Evolutionary conservation across 2,113 vertebrate genomes (phyloP).

Genomic region (Muntiacus muntjak): DNA sequence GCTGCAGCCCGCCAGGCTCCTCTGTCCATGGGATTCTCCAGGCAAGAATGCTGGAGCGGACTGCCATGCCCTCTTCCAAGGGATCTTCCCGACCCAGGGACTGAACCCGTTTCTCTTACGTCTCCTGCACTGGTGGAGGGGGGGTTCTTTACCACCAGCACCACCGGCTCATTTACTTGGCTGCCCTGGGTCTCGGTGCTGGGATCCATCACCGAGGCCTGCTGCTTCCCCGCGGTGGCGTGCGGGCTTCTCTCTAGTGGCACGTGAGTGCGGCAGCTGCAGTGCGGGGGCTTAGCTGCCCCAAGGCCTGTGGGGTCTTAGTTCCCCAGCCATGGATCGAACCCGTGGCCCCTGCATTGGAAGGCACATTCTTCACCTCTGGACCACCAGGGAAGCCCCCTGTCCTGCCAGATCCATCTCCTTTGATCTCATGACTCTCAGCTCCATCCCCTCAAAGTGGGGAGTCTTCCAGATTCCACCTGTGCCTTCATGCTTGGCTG

Average conservation of each 20-base stretch:
- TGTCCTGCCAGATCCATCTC: neutral
- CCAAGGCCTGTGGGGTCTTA: neutral
- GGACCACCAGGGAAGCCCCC: neutral
- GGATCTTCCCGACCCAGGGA: neutral
- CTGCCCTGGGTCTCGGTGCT: rapidly evolving
- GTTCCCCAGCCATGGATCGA: neutral
- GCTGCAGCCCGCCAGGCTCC: neutral
- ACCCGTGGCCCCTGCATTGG: neutral
- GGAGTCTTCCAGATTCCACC: neutral
- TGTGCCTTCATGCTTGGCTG: neutral
- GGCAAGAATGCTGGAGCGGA: neutral
- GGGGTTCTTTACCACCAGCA: neutral
- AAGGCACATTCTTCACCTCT: neutral
- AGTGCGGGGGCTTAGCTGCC: neutral
- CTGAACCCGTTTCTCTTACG: rapidly evolving
- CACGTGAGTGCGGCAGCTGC: neutral
- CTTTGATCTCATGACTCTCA: neutral
- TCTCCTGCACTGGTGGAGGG: neutral
- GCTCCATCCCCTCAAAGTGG: neutral
- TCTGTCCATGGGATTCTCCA: neutral
- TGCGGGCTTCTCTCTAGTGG: neutral
- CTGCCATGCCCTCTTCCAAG: neutral
- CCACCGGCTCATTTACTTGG: rapidly evolving
- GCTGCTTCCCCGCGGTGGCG: neutral
- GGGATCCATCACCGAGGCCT: rapidly evolving